Conservation (phyloP, 2,797 vertebrate species). For the Sebastes matsubarae region DNA sequence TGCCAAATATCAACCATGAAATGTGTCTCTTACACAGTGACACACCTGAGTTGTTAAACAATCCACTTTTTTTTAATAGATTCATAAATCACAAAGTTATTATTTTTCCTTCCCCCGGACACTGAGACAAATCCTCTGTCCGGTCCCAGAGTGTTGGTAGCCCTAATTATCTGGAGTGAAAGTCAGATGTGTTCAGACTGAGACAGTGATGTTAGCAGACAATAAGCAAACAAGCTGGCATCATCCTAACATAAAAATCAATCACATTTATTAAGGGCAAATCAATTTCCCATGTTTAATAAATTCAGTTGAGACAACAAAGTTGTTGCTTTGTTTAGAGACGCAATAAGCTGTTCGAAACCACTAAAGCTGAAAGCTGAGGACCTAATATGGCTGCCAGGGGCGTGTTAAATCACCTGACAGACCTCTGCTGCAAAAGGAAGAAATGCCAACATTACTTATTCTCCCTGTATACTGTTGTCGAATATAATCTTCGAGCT, state of each 20-base stretch:
- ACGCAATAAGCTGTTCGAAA: slow-evolving; percentile 32
- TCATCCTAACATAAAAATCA: slow-evolving; percentile 23
- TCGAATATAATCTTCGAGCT: slow-evolving; percentile 68
- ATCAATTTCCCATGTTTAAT: slow-evolving; percentile 23
- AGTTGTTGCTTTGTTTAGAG: slow-evolving; percentile 25
- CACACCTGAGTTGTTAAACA: background rate
- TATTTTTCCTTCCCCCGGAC: background rate
- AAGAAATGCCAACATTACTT: slow-evolving; percentile 61
- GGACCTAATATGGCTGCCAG: slow-evolving; percentile 38
- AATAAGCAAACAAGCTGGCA: slow-evolving; percentile 19
- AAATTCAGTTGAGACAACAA: slow-evolving; percentile 10
- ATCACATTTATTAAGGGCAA: slow-evolving; percentile 26
- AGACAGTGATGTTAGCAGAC: slow-evolving; percentile 11
- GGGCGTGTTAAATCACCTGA: slow-evolving; percentile 52
- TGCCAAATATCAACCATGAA: background rate
- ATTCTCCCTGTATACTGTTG: slow-evolving; percentile 52
- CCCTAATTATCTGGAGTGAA: slow-evolving; percentile 19
- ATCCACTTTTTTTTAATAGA: background rate
- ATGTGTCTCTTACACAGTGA: background rate
- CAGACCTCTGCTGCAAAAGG: slow-evolving; percentile 33
- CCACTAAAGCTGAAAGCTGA: background rate
- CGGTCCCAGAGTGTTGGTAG: slow-evolving; percentile 6
- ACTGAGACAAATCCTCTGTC: background rate
- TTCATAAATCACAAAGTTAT: background rate
- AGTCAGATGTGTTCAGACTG: slow-evolving; percentile 8